Evolutionary conservation across 2,113 vertebrate species (phyloP).

Genomic region (Cryptomyrus ogoouensis): DNA sequence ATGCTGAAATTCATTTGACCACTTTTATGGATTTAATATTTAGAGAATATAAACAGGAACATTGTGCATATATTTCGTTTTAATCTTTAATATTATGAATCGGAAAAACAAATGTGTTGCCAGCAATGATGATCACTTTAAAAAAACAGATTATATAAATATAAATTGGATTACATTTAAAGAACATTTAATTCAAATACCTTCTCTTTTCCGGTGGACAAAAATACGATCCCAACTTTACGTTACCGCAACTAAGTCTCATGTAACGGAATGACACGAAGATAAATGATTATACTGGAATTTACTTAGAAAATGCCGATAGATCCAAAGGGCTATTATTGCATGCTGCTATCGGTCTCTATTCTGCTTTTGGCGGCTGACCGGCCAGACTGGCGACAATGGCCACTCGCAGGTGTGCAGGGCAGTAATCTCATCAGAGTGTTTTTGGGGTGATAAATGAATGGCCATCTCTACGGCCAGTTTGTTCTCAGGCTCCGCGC

Average conservation of each 20-base stretch:
- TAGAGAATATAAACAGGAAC: not conserved
- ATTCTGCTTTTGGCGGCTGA: constrained; percentile 22
- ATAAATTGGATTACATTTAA: not conserved
- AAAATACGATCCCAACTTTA: not conserved
- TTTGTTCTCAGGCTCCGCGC: constrained; percentile 61
- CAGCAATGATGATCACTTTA: not conserved
- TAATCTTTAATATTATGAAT: not conserved
- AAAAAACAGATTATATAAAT: not conserved
- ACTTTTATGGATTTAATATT: not conserved
- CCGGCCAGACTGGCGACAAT: constrained; percentile 42
- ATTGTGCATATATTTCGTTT: not conserved
- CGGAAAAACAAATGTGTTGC: not conserved
- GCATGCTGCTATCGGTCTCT: constrained; percentile 22
- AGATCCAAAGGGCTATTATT: not conserved
- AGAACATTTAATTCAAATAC: not conserved
- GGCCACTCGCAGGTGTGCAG: constrained; percentile 66
- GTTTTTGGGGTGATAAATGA: constrained; percentile 63
- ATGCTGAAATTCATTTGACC: not conserved
- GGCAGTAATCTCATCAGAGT: constrained; percentile 59
- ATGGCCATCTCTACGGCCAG: constrained; percentile 47
- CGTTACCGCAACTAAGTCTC: not conserved
- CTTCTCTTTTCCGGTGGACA: not conserved
- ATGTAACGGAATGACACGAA: not conserved
- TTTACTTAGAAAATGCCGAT: not conserved
- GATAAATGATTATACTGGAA: not conserved